These are phyloP conservation scores for Dyspetes luteomarginatus DNA, from an alignment of 2,888 invertebrate genomes.

Conservation along the genomic window DNA sequence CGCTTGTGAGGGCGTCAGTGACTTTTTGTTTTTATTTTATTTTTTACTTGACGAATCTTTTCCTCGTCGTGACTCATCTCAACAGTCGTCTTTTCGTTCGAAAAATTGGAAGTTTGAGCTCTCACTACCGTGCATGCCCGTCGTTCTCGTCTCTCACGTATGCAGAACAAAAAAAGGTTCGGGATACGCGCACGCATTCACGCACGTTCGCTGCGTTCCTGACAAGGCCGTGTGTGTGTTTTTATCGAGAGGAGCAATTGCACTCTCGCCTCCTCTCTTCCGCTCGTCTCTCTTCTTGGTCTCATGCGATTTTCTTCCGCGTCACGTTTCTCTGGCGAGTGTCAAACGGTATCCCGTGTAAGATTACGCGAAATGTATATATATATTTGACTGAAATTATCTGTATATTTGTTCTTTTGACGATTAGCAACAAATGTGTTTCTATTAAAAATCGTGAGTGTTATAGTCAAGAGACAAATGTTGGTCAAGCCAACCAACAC, in stretches of 20 bases:
- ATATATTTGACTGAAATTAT: background rate
- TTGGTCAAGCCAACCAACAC: background rate
- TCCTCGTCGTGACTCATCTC: background rate
- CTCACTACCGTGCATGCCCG: background rate
- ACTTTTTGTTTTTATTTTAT: too few species aligned
- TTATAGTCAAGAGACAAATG: too few species aligned
- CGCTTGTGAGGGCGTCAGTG: constrained; percentile 1
- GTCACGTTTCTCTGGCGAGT: background rate
- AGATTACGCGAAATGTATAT: background rate
- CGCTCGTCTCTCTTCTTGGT: constrained; percentile 20
- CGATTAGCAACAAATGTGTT: background rate
- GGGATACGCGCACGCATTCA: constrained; percentile 71
- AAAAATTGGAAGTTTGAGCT: background rate
- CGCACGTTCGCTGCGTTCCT: constrained; percentile 70
- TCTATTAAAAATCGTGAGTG: background rate
- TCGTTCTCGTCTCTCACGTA: constrained; percentile 30
- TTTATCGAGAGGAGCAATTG: constrained; percentile 66
- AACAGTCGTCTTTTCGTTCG: background rate
- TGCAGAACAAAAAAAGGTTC: constrained; percentile 65
- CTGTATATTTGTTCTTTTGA: background rate
- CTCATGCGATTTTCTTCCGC: background rate
- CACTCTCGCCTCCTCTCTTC: constrained; percentile 24
- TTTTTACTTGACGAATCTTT: background rate
- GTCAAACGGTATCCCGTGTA: too few species aligned
- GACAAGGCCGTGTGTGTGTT: constrained; percentile 75